Percentiles rank a stretch among this genome's conserved stretches.
These are phyloP conservation scores for Pegoplata infirma DNA, from an alignment of 2,888 invertebrate genomes.

Conservation along the genomic window DNA sequence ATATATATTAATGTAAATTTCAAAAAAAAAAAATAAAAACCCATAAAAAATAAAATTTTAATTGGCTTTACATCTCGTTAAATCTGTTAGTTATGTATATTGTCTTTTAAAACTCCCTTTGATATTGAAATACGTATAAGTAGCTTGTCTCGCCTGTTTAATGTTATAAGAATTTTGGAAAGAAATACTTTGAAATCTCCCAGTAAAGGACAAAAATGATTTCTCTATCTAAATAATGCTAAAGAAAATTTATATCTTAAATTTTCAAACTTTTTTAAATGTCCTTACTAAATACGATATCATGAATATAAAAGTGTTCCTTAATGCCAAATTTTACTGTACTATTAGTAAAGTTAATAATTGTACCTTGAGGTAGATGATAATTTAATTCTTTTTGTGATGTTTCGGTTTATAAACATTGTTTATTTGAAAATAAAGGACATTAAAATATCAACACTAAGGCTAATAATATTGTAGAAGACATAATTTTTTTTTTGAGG, in stretches of 20 bases:
- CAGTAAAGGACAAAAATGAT: too few species aligned
- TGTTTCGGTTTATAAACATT: conserved; percentile 43
- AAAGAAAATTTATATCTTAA: too few species aligned
- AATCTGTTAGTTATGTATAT: conserved; percentile 43
- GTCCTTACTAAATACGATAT: too few species aligned
- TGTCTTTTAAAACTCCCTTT: conserved; percentile 26
- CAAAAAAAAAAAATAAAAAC: conserved; percentile 7
- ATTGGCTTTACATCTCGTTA: conserved; percentile 54
- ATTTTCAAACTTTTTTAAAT: too few species aligned
- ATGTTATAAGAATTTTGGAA: neutral
- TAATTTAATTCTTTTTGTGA: conserved; percentile 34
- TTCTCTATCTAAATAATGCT: too few species aligned
- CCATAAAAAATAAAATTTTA: conserved; percentile 39
- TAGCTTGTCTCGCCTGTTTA: neutral
- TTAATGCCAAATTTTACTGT: too few species aligned
- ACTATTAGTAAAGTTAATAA: neutral
- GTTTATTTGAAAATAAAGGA: conserved; percentile 26
- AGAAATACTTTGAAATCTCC: too few species aligned
- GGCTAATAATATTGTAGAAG: neutral
- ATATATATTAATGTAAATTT: neutral
- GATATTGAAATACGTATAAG: conserved; percentile 11
- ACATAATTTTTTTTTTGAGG: too few species aligned
- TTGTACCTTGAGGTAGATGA: conserved; percentile 25
- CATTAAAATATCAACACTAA: conserved; percentile 30
- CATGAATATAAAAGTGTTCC: too few species aligned